phyloP scores from a whole-genome alignment of 2,113 vertebrate genomes.

The Leucosticte australis region DNA sequence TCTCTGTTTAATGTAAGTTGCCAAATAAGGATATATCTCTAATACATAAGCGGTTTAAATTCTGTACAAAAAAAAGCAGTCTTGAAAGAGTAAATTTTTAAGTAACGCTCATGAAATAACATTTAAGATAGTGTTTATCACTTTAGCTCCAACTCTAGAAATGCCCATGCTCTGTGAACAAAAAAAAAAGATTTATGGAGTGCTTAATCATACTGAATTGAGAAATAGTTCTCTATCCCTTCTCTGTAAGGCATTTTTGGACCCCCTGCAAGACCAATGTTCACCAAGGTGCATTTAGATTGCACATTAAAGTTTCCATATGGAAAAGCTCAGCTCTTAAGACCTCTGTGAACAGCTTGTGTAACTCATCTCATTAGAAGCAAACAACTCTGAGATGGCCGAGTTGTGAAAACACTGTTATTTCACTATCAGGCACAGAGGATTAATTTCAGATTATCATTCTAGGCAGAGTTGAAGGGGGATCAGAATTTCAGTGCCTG shows the following conservation, averaged over 20 bases:
- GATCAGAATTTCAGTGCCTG: neutral
- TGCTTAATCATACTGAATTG: neutral
- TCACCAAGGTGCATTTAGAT: conserved; percentile 1
- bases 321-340: neutral
- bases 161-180: neutral
- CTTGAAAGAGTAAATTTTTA: neutral
- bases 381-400: neutral
- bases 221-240: neutral
- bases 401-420: neutral
- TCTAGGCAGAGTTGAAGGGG: neutral
- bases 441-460: neutral
- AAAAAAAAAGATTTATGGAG: neutral
- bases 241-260: neutral
- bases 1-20: neutral
- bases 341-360: neutral
- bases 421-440: neutral
- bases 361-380: neutral
- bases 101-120: neutral
- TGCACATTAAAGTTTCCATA: neutral
- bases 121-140: neutral
- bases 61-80: neutral
- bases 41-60: neutral
- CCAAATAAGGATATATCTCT: neutral
- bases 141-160: neutral
- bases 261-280: neutral